Evolutionary conservation across 1,140 invertebrate genomes (phyloP).

Genomic region (Elymnias hypermnestra): DNA sequence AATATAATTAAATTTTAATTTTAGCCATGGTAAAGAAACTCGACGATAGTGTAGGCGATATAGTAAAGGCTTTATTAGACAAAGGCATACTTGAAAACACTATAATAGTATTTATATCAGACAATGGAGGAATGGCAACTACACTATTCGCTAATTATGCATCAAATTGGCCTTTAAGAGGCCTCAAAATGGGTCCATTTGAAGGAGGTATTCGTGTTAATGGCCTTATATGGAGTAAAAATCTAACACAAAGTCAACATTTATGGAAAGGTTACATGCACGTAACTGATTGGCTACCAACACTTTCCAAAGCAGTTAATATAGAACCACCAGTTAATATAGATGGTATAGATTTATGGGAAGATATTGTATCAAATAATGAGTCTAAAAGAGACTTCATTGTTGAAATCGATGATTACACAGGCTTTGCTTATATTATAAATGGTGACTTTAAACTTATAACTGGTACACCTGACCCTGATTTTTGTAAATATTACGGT

Average conservation of each 20-base stretch:
- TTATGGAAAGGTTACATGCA: conserved; percentile 87
- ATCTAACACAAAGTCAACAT: conserved; percentile 76
- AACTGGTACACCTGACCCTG: conserved; percentile 29
- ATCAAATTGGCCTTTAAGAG: conserved; percentile 92
- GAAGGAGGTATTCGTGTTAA: conserved; percentile 89
- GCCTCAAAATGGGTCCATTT: conserved; percentile 88
- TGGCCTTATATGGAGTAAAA: conserved; percentile 88
- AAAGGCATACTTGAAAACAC: conserved; percentile 77
- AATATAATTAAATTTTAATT: conserved; percentile 28
- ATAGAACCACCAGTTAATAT: conserved; percentile 33
- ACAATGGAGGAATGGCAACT: conserved; percentile 87
- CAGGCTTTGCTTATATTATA: conserved; percentile 42
- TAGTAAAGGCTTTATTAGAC: conserved; percentile 60
- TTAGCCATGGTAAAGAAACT: conserved; percentile 91
- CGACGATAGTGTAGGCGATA: conserved; percentile 88
- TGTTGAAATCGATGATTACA: conserved; percentile 53
- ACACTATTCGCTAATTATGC: conserved; percentile 85
- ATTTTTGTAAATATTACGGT: conserved; percentile 44
- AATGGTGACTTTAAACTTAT: conserved; percentile 51
- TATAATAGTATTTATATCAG: conserved; percentile 85
- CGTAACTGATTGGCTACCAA: conserved; percentile 92
- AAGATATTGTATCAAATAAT: conserved; percentile 36
- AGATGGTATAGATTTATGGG: conserved; percentile 54
- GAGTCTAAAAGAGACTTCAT: conserved; percentile 39
- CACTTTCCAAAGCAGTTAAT: conserved; percentile 74